Evolutionary conservation across 2,888 invertebrate species (phyloP).

Genomic region (Watsonalla binaria): DNA sequence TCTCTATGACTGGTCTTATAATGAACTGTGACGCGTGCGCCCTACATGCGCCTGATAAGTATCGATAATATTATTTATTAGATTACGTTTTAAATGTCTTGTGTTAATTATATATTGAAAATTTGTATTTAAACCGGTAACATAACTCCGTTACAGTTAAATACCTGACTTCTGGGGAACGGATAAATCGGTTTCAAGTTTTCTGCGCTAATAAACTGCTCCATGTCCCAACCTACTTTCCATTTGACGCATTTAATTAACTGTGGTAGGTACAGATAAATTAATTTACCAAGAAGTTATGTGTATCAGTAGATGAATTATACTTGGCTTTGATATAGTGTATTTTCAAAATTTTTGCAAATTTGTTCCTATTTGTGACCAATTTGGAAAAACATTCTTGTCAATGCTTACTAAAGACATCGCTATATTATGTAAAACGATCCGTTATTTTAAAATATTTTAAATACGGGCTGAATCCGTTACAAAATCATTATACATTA

Average conservation of each 20-base stretch:
- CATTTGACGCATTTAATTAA: slow-evolving; percentile 1
- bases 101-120: not conserved
- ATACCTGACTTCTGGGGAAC: not conserved
- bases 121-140: not conserved
- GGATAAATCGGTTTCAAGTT: slow-evolving; percentile 5
- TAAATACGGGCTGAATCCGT: too few species aligned
- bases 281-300: not conserved
- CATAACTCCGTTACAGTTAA: not conserved
- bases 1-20: slow-evolving; percentile 16
- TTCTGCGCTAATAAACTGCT: not conserved
- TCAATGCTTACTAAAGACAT: too few species aligned
- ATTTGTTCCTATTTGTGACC: not conserved
- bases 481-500: too few species aligned
- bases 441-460: too few species aligned
- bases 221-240: not conserved
- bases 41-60: slow-evolving; percentile 40
- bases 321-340: too few species aligned
- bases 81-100: not conserved
- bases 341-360: too few species aligned
- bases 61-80: slow-evolving; percentile 50
- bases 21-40: slow-evolving; percentile 46
- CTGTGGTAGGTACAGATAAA: not conserved
- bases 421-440: too few species aligned
- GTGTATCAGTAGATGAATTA: not conserved
- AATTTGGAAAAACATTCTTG: not conserved